Base-by-base conservation (phyloP, 2,113 vertebrate species). In the Thinocorus orbignyianus region DNA sequence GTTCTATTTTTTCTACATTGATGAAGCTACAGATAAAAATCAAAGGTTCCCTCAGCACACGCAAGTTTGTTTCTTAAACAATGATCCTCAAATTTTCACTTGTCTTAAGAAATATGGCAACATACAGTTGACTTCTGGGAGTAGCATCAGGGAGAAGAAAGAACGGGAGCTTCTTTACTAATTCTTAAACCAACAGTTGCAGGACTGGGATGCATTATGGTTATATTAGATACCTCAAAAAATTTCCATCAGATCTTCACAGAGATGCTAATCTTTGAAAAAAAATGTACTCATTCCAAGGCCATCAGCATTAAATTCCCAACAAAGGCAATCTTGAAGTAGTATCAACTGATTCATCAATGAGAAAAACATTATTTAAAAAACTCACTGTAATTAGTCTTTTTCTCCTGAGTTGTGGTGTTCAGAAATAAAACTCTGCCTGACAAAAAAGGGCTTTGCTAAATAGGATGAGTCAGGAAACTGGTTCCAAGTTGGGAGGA, bases 201-300 rank as follows among this genome's bases (percentile, higher is more conserved):
- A 88, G 83, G 62, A 81, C n/a, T 85, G 8, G 65, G 44, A n/a
- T 81, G 37, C 25, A 69, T 82, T 76, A 85, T 17, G 60, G 33
- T 58, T 89, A 49, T 54, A 85, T 86, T 54, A 92, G 66, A 39
- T 61, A 85, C 26, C 77, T 66, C 68, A 87, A 92, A 3, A 88
- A 54, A 58, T 87, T 84, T 90, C 54, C 24, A 88, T 58, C 71
- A 51, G 60, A 84, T 78, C 76, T 81, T 94, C 72, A 66, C 33
- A 96, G 88, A 90, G 39, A 65, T 66, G 70, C 76, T 92, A 70
- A 92, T 85, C 90, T 93, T 96, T 55, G 35, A n/a, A 72, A 83
- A 72, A 81, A 92, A 82, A 52, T n/a, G 16, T 62, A 80, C 57
- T 95, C 12, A 65, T 92, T 84, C 51, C 68, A 95, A 95, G 86